Base-by-base conservation (phyloP, 2,888 invertebrate species). In the Caenorhabditis zanzibari region DNA sequence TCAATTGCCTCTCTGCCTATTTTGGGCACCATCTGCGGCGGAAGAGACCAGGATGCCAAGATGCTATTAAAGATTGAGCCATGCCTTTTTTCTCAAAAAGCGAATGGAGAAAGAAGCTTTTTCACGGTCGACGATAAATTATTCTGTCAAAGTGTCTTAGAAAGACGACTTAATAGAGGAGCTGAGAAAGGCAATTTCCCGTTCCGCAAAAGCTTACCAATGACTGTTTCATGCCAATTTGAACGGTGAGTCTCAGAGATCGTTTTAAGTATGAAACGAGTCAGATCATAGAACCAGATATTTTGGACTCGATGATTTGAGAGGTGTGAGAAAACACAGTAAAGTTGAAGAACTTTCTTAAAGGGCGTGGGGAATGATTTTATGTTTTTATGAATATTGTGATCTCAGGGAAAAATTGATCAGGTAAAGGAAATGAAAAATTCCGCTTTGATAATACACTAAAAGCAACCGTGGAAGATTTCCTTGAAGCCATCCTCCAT, bases 191-290 rank as follows among this genome's bases (percentile, higher is more conserved):
- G n/a, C 28, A 24, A n/a, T 66, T 49, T 66, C 38, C 38, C 12
- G 38, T 12, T 6, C 12, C 7, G 38, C 2, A 52, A 14, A 24
- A 7, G n/a, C 63, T 44, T 63, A 66, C 49, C 32, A 28, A 6
- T 22, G 38, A 35, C n/a, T 76, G 59, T 5, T 59, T 68, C 68
- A 68, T 59, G 41, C 22, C 49, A 19, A 76, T 68, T 26, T 61
- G 52, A 4, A 68, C 41, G 7, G 68, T 59, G 19, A 59, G 24
- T 76, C 75, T 7, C 44, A 56, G 4, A 68, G 58, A 7, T 59
- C 52, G 2, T 26, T 19, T 41, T 68, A 59, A 19, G 59, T 26
- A 58, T 68, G 47, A 44, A 66, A 66, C 1, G 0, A 54, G 10
- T 10, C 12, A 12, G 38, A 38, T 38, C 10, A 38, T 12, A 12